Evolutionary conservation across 2,797 vertebrate genomes (phyloP), one percentile per base, ranked within the genome.

Genomic region (Falco peregrinus): DNA sequence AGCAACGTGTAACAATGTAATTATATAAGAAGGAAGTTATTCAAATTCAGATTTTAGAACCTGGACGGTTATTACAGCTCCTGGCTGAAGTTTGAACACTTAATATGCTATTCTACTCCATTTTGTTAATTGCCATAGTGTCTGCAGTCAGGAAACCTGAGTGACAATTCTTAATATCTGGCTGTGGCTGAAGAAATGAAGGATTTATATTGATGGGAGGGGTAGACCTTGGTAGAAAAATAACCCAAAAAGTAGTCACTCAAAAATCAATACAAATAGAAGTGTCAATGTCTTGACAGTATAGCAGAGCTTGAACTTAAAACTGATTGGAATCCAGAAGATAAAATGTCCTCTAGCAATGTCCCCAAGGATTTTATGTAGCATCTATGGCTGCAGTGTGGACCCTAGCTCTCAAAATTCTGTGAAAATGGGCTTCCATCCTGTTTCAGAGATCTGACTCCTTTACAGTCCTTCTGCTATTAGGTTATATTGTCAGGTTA

Each of bases 1-100:
- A 95, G 63, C 47, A 93, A 86, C 56, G 90, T 79, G 61, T 69
- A 93, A 90, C 80, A 84, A 87, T 91, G 67, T 69, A 93, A 95
- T 96, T 96, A 89, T 86, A 39, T 93, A 92, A 93, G 86, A 93
- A 91, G 83, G 63, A 95, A 96, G 93, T 96, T 76, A 86, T 22
- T 95, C 93, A 96, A 88, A 91, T 69, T 88, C 63, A 73, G 69
- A 56, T 92, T 95, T 81, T 84, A 90, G 75, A 90, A 61, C 35
- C 26, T 65, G 35, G 85, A 90, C 65, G 93, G 37, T 88, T 95
- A 95, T 81, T 91, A 65, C 16, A 24, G 63, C 18, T 91, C 61
- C 86, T 96, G 94, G 94, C 83, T 88, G 74, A 78, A 71, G 37
- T 86, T 75, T 71, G 65, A 53, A 53, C 33, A 91, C 19, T 33